Evolutionary conservation across 2,797 vertebrate genomes (phyloP), one percentile per base, ranked within the genome.

Genomic region (Chelmon rostratus): DNA sequence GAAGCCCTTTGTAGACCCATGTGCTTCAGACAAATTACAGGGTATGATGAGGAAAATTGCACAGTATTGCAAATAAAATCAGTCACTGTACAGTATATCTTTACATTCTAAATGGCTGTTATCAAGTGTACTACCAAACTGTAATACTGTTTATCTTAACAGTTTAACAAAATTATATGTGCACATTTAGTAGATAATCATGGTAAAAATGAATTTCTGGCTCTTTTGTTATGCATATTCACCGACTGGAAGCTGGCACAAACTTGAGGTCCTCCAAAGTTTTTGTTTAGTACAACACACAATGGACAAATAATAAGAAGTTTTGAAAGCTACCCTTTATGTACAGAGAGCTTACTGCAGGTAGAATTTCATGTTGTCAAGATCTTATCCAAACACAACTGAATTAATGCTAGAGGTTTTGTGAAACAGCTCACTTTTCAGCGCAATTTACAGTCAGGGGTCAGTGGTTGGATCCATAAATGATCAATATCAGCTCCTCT

Each of bases 11-110:
- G 63, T 46, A 54, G 79, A 28, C 86, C 89, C 86, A 90, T 89
- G 88, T 86, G 83, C 81, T 15, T 54, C 83, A 87, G 88, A 90
- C 81, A 91, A 77, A 95, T 94, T 68, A 90, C 62, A 89, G 91
- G 87, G 79, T 91, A 31, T 23, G 69, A 82, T 58, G 65, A 28
- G 65, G 88, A 78, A 91, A 87, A 93, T 92, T 94, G 88, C 81
- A 91, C 80, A 63, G 69, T 75, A 80, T 84, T 61, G 7, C 40
- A 73, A 85, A 88, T 84, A 76, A 83, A 90, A 88, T 86, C 78
- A 68, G 73, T 84, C 79, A 21, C 40, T 67, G 73, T 61, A 77
- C 65, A 74, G 69, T 66, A 50, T 75, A 78, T 89, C 81, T 90
- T 92, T 88, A 86, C 79, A 85, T 50, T 82, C 49, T 77, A 85